Evolutionary conservation across 2,888 invertebrate genomes (phyloP), one percentile per base, ranked within the genome.

Genomic region (Creontiades dilutus): DNA sequence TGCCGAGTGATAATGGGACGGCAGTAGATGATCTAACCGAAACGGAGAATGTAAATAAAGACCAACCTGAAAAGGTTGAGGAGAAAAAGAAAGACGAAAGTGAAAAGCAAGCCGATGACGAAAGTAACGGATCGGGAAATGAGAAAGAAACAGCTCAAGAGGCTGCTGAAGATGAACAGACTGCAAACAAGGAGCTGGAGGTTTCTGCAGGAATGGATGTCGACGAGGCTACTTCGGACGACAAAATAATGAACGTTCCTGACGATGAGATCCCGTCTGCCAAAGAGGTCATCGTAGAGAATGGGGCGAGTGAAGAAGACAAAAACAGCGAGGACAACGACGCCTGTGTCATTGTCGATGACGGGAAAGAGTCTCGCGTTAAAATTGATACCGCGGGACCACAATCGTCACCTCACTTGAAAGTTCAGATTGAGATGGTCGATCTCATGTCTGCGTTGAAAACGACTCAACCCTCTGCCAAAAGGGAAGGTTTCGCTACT

Each of bases 401-500:
- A 3, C 3, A 28, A 19, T 9, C 9, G 3, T 0, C 13, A 23
- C 13, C 23, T 13, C 68, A 27, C 3, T 68, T 23, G 0, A 23
- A 68, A 4, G 23, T 86, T n/a, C 86, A 52, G n/a, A 52, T 88
- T 37, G 91, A 91, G 80, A 90, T 90, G 92, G 95, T 95, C 7
- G 98, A 98, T 93, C 98, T 97, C 92, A 93, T 95, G 89, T 94
- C 94, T 92, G 98, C 98, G 5, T 93, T 98, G 46, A 96, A 96
- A 93, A 94, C 95, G 89, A 96, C 98, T 9, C 98, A 98, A 93
- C 99, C 99, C 0, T 98, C 98, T 86, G 97, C 98, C 0, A 99
- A 98, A 92, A 95, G 99, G 92, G 99, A 99, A 94, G 99, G 99
- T 85, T 99, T 99, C 93, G 97, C 98, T 0, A 99, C 99, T 0